Base-by-base conservation (phyloP, 2,888 invertebrate genomes). In the Netelia melanura region DNA sequence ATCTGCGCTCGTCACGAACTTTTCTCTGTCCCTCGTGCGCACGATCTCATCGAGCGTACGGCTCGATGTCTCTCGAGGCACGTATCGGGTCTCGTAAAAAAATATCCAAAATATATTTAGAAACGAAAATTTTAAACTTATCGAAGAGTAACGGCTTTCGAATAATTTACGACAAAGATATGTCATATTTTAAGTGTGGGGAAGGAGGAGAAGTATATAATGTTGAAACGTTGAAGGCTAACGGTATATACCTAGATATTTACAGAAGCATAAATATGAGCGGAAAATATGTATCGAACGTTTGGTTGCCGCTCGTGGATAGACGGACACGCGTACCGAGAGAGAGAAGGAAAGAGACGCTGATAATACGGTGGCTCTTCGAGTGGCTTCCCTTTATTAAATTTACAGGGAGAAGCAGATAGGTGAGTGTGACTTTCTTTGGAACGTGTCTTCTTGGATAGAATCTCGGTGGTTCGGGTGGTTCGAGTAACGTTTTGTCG, bases 381-480 rank as follows among this genome's bases (percentile, higher is more conserved):
- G 11, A 10, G 44, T 8, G 76, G 76, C 76, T 81, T 76, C 76
- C 52, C 72, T 76, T 84, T 43, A 84, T 76, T 81, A 43, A 48
- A 84, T 84, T 84, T 72, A 54, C 23, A 9, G 21, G 68, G 30
- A 68, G 11, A 14, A 5, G 14, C 10, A 61, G 54, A 17, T 58
- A 76, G 54, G 30, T 58, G 67, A 48, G 14, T 48, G 14, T 25
- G 68, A 78, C 78, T 78, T 78, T 78, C 78, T 78, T 78, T 44
- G 44, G 44, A 48, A 10, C 11, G 14, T 48, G 14, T 48, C 25
- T 11, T 62, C 3, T 48, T 30, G 48, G 48, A 38, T 17, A 48
- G 61, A 70, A 70, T 62, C 58, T 58, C 43, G 52, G 61, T 48
- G 25, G 30, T 25, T 8, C 48, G 54, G 48, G 48, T 48, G 38